These are phyloP conservation scores for Vultur gryphus DNA, from an alignment of 2,797 vertebrate species.

Conservation along the genomic window DNA sequence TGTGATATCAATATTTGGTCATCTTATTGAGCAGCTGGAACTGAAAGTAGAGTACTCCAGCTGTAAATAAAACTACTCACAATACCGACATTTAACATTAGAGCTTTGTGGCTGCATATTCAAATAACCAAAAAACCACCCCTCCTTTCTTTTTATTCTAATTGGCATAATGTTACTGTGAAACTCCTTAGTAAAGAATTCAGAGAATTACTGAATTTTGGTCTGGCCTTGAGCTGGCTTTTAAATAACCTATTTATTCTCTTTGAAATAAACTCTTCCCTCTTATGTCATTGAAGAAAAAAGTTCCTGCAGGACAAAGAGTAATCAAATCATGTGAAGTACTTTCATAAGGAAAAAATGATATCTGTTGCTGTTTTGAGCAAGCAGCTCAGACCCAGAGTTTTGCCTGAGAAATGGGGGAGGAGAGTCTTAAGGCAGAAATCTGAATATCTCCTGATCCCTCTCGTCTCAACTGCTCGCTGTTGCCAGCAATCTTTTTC, in stretches of 20 bases:
- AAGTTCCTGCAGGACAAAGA: not conserved
- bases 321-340: not conserved
- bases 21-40: not conserved
- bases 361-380: not conserved
- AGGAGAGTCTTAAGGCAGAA: not conserved
- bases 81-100: not conserved
- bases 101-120: not conserved
- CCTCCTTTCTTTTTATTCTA: not conserved
- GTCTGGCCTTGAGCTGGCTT: not conserved
- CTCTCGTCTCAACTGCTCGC: fast-evolving
- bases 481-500: not conserved
- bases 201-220: not conserved
- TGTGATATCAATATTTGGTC: not conserved
- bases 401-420: not conserved
- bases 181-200: not conserved
- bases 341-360: not conserved
- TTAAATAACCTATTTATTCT: not conserved
- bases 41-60: not conserved
- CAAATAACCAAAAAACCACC: fast-evolving
- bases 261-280: not conserved
- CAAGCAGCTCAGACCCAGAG: not conserved
- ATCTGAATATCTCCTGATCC: not conserved
- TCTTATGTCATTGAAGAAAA: not conserved
- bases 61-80: not conserved
- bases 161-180: not conserved